Conservation (phyloP, 2,888 invertebrate genomes). For the Coronaproctus castanopsis region DNA sequence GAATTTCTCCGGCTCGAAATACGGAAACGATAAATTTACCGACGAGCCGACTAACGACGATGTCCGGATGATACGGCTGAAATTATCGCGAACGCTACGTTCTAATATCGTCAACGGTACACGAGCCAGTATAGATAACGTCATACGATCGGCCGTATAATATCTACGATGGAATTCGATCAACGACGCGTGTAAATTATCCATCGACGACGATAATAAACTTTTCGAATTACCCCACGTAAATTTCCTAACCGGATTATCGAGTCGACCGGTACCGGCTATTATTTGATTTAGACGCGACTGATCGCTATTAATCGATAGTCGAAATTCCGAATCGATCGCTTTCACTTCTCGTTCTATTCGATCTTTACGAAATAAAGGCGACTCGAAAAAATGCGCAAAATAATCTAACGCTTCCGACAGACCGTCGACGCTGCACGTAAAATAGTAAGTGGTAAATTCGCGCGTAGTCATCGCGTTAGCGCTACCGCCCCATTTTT, state of each 20-base stretch:
- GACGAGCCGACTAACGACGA: constrained; percentile 37
- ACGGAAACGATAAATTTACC: constrained; percentile 32
- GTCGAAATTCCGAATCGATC: constrained; percentile 75
- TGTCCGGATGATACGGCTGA: constrained; percentile 40
- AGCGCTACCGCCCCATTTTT: constrained; percentile 64
- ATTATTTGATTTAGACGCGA: constrained; percentile 11
- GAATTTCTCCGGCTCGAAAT: constrained; percentile 41
- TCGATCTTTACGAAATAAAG: constrained; percentile 62
- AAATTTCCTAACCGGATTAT: constrained; percentile 43
- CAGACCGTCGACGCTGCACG: constrained; percentile 60
- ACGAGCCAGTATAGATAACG: constrained; percentile 40
- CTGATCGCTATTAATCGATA: constrained; percentile 10
- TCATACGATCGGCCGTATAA: constrained; percentile 78
- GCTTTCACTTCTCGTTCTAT: constrained; percentile 73
- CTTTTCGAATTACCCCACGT: constrained; percentile 67
- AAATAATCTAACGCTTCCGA: constrained; percentile 60
- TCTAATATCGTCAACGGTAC: constrained; percentile 43
- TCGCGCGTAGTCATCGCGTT: constrained; percentile 79
- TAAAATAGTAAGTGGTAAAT: constrained; percentile 59
- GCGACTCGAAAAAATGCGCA: constrained; percentile 69
- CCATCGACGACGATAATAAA: constrained; percentile 44
- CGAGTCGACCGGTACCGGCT: constrained; percentile 3
- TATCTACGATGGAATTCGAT: constrained; percentile 54
- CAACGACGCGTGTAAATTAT: constrained; percentile 42
- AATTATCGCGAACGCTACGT: constrained; percentile 40